Evolutionary conservation across 2,888 invertebrate species (phyloP), one percentile per base, ranked within the genome.

Genomic region (Pristionchus exspectatus): DNA sequence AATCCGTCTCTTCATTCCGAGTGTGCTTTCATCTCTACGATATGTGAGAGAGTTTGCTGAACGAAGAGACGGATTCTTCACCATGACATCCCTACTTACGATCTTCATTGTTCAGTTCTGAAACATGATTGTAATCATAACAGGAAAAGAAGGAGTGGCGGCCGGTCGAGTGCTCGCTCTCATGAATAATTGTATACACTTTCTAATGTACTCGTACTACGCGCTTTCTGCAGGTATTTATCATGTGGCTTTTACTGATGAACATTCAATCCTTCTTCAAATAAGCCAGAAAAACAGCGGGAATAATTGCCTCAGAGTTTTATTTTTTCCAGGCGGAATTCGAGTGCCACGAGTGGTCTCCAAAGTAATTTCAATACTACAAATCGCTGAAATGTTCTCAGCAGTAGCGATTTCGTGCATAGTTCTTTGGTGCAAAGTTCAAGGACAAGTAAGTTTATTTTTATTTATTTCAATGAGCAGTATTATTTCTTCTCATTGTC

Each of bases 141-240:
- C 21, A 85, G 85, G n/a, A 2, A n/a, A n/a, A 24, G 85, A 85
- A 85, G 21, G 30, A 2, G 63, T 63, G 4, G 85, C 85, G 2
- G 85, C 27, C 3, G 85, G 59, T 18, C 30, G 95, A 18, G 95
- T 94, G 94, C 95, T 95, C 90, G 94, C 95, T 77, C 95, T 95
- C 38, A 96, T 96, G 96, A 96, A 96, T 93, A 96, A 95, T 92
- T 93, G 94, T 0, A 96, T 96, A 2, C 96, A 96, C 93, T 95
- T 96, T 18, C 93, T 96, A 90, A 96, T 94, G 94, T 94, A 94
- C 91, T 92, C 94, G 14, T 94, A 94, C 90, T 94, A 94, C 91
- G 93, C 94, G 24, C 87, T 94, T 72, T 90, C 94, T 0, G 90
- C 93, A 30, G 63, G 92, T 33, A n/a, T n/a, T n/a, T n/a, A n/a